Evolutionary conservation across 2,888 invertebrate species (phyloP), one percentile per base, ranked within the genome.

Genomic region (Aquatica leii): DNA sequence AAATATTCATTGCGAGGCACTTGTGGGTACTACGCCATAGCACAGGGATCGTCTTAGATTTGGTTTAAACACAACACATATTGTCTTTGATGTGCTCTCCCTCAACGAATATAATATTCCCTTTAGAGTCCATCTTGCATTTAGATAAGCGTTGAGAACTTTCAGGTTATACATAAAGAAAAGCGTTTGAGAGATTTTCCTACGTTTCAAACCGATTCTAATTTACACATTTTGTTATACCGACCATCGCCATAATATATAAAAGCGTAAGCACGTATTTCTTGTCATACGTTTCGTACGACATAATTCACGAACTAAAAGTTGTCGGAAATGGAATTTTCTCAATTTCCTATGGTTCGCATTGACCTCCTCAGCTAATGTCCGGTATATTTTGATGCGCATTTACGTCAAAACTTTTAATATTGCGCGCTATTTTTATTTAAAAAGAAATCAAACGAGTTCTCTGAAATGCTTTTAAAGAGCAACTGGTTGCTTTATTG

Each of bases 311-410:
- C 62, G 59, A 60, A 59, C 62, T 67, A 69, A 67, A 68, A 62
- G 62, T 59, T 62, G 65, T 69, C 73, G 76, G 76, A 77, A 77
- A 80, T 80, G 72, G 78, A 78, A 77, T 79, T 80, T 80, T 79
- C 77, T 77, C 78, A 79, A 80, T 80, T 79, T 80, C 80, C 80
- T 78, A 77, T 74, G 73, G 73, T 69, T 75, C 75, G 71, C 72
- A 77, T 73, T 74, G 74, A 75, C 72, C 71, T 35, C 56, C 57
- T 57, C 41, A 58, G 52, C 57, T 53, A 67, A 68, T 68, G 68
- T 53, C 62, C 63, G 62, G 50, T 48, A 59, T 55, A 65, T 56
- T 67, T 64, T 55, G 60, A 65, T 65, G 68, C 61, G 65, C 66
- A 68, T 69, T 66, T 67, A 71, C 62, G 69, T 70, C 69, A 66